Evolutionary conservation across 2,113 vertebrate species (phyloP).

Genomic region (Python bivittatus): DNA sequence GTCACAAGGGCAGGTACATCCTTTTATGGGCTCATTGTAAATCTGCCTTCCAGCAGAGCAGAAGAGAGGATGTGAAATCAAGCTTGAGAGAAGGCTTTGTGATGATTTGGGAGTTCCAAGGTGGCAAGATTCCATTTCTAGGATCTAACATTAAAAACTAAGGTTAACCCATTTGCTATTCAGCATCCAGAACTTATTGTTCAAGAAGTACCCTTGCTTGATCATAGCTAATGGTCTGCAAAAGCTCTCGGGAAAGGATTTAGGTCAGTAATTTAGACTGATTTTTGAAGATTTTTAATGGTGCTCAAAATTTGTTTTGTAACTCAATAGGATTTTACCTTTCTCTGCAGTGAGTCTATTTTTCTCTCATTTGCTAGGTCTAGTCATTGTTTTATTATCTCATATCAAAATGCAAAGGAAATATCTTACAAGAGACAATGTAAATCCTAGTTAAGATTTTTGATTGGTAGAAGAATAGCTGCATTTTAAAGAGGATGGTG

Average conservation of each 20-base stretch:
- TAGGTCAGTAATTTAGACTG: neutral
- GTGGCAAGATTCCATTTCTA: neutral
- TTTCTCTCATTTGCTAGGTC: neutral
- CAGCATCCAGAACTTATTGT: neutral
- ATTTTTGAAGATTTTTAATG: neutral
- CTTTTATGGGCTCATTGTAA: neutral
- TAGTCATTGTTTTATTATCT: neutral
- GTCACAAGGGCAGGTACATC: neutral
- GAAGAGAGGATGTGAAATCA: neutral
- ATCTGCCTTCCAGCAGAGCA: neutral
- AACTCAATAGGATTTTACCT: neutral
- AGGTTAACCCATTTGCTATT: neutral
- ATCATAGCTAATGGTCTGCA: neutral
- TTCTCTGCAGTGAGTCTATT: neutral
- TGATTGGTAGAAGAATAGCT: neutral
- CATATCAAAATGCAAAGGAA: neutral
- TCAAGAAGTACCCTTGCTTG: neutral
- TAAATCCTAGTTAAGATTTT: neutral
- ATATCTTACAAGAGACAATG: neutral
- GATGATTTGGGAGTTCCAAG: neutral
- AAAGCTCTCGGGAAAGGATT: neutral
- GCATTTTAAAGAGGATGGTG: neutral
- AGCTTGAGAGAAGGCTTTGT: neutral
- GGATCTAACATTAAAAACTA: neutral
- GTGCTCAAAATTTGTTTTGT: neutral